phyloP scores from a whole-genome alignment of 2,797 vertebrate species.

The Poecile montanus region DNA sequence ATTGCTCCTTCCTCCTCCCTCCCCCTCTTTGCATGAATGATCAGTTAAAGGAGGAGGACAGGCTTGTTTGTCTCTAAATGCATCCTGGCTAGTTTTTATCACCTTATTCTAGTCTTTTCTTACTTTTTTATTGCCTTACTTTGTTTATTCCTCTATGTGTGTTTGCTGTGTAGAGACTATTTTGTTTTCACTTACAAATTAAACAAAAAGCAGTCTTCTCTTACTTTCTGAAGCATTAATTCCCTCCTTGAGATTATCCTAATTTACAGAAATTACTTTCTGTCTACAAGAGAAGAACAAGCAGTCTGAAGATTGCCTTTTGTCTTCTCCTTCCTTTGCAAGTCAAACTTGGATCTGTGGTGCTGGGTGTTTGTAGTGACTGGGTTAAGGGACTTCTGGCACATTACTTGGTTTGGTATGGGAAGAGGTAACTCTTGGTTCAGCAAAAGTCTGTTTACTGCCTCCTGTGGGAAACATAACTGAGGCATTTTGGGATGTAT shows the following conservation, averaged over 20 bases:
- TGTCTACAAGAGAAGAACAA: neutral
- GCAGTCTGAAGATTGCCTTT: neutral
- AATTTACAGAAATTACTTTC: constrained; percentile 5
- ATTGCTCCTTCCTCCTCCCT: constrained; percentile 12
- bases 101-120: constrained; percentile 6
- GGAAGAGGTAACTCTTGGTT: neutral
- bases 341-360: neutral
- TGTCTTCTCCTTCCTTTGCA: constrained; percentile 13
- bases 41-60: constrained; percentile 30
- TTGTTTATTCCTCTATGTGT: constrained; percentile 1
- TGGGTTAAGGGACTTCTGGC: neutral
- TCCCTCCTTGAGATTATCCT: constrained; percentile 9
- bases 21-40: constrained; percentile 12
- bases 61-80: constrained; percentile 17
- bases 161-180: neutral
- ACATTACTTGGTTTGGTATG: neutral
- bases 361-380: neutral
- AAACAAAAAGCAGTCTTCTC: neutral
- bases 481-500: neutral
- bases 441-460: neutral
- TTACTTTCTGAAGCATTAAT: constrained; percentile 21
- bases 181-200: neutral
- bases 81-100: neutral
- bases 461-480: neutral
- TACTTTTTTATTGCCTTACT: constrained; percentile 16